Evolutionary conservation across 1,140 invertebrate species (phyloP).

Genomic region (Orius laevigatus): DNA sequence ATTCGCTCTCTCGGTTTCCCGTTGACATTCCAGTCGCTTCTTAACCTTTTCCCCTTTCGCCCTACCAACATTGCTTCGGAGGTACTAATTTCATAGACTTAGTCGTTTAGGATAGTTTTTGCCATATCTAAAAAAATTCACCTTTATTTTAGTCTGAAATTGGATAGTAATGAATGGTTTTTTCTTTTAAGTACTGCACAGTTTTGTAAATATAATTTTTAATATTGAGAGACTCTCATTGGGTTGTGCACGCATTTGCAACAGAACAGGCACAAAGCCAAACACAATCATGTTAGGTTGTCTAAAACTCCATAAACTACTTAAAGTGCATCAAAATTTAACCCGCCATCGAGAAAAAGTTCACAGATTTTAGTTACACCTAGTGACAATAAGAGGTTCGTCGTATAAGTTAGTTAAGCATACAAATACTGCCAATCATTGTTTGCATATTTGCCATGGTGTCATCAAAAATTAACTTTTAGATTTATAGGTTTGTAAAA

Average conservation of each 20-base stretch:
- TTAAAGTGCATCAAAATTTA: conserved; percentile 1
- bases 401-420: not conserved
- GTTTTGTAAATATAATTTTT: conserved; percentile 9
- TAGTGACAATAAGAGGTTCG: conserved; percentile 15
- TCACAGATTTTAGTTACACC: conserved; percentile 6
- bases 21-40: conserved; percentile 5
- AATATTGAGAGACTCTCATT: not conserved
- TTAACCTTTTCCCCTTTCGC: conserved; percentile 3
- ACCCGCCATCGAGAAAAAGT: not conserved
- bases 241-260: conserved; percentile 1
- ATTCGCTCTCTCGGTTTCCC: conserved; percentile 3
- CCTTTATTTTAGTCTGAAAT: conserved; percentile 2
- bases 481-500: conserved; percentile 3
- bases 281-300: not conserved
- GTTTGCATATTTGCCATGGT: not conserved
- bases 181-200: conserved; percentile 1
- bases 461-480: not conserved
- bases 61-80: conserved; percentile 13
- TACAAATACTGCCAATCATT: conserved; percentile 6
- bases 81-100: conserved; percentile 12
- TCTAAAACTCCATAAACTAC: not conserved
- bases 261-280: not conserved
- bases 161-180: not conserved
- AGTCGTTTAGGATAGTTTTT: too few species aligned
- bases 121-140: conserved; percentile 3